phyloP scores from a whole-genome alignment of 2,797 vertebrate genomes.

The Neolamprologus multifasciatus region DNA sequence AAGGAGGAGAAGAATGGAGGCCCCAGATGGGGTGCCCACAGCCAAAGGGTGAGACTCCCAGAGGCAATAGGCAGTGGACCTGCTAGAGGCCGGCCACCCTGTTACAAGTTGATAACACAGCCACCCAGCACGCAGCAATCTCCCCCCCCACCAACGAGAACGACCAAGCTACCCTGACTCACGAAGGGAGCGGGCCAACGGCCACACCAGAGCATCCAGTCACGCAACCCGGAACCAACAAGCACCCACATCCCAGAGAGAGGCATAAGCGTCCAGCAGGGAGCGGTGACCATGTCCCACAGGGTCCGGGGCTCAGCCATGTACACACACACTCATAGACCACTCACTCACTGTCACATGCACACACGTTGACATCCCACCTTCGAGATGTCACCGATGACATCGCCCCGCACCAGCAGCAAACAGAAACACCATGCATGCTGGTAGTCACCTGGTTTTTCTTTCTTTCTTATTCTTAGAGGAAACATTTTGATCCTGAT shows the following conservation, averaged over 20 bases:
- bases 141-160: fast-evolving
- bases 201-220: background rate
- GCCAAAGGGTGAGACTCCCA: background rate
- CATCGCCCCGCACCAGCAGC: fast-evolving
- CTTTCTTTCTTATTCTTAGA: background rate
- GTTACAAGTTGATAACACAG: background rate
- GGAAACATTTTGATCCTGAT: background rate
- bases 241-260: fast-evolving
- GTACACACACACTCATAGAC: background rate
- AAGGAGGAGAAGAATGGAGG: background rate
- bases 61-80: background rate
- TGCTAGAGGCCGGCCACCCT: background rate
- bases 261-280: background rate
- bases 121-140: background rate
- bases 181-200: fast-evolving
- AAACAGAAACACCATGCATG: background rate
- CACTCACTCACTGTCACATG: background rate
- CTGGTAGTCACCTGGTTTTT: fast-evolving
- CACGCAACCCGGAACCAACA: fast-evolving
- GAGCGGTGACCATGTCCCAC: background rate
- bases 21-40: background rate
- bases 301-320: background rate
- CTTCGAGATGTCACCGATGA: background rate
- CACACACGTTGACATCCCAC: background rate
- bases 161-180: background rate